Evolutionary conservation across 2,888 invertebrate genomes (phyloP).

Genomic region (Harpagoxenus sublaevis): DNA sequence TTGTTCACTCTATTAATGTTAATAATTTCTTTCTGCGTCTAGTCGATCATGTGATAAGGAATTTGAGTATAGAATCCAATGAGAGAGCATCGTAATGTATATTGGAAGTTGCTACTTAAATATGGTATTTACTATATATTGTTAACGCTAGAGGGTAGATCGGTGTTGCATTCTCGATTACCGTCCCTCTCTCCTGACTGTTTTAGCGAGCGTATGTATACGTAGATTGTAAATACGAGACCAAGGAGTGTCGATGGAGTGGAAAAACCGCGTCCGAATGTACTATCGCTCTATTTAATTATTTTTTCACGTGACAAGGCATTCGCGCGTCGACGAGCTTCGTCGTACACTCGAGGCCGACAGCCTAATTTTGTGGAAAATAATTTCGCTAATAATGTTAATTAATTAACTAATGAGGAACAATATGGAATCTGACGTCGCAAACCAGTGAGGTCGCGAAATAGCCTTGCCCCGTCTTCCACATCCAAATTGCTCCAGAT

Average conservation of each 20-base stretch:
- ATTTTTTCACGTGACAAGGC: constrained; percentile 36
- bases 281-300: constrained; percentile 45
- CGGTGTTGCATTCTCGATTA: constrained; percentile 66
- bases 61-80: constrained; percentile 30
- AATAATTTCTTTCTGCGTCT: constrained; percentile 42
- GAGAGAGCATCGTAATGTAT: constrained; percentile 44
- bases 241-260: constrained; percentile 71
- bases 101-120: constrained; percentile 54
- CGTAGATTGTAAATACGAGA: constrained; percentile 67
- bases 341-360: constrained; percentile 42
- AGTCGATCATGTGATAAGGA: constrained; percentile 48
- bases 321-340: constrained; percentile 26
- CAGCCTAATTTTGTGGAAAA: constrained; percentile 69
- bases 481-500: constrained; percentile 41
- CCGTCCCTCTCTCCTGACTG: constrained; percentile 56
- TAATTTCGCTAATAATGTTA: constrained; percentile 60
- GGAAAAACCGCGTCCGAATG: constrained; percentile 39
- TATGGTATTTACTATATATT: constrained; percentile 63
- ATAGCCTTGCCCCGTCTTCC: constrained; percentile 66
- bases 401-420: constrained; percentile 55
- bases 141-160: constrained; percentile 66
- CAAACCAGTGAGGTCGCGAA: constrained; percentile 62
- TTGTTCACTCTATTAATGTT: constrained; percentile 45
- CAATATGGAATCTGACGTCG: constrained; percentile 48
- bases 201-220: constrained; percentile 54